Conservation (phyloP, 2,888 invertebrate species). For the Peribatodes rhomboidaria region DNA sequence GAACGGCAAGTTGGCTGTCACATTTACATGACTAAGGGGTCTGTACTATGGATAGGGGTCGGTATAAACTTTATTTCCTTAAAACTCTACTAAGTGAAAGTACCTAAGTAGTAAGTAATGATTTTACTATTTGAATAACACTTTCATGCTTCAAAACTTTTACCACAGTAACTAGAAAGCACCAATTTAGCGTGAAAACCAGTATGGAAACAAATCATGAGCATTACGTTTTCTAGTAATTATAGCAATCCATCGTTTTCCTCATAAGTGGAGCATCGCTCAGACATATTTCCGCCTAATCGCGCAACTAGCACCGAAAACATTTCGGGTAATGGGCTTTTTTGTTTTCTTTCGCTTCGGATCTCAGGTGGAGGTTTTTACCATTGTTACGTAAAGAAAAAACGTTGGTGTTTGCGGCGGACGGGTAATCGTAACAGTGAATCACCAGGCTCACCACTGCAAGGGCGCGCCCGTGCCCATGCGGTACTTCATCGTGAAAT, state of each 20-base stretch:
- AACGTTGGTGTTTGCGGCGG: constrained; percentile 50
- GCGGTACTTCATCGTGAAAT: constrained; percentile 79
- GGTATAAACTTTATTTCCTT: too few relatives aligned
- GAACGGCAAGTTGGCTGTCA: too few relatives aligned
- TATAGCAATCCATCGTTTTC: constrained; percentile 57
- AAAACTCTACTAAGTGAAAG: not conserved
- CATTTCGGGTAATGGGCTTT: constrained; percentile 62
- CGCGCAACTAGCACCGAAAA: constrained; percentile 50
- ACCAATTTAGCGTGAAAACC: not conserved
- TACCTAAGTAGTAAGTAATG: not conserved
- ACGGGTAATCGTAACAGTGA: constrained; percentile 73
- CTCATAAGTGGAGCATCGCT: constrained; percentile 53
- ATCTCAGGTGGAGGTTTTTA: constrained; percentile 62
- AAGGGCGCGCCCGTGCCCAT: constrained; percentile 74
- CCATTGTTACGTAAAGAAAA: constrained; percentile 58
- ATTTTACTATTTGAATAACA: not conserved
- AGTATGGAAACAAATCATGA: constrained; percentile 38
- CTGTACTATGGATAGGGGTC: too few relatives aligned
- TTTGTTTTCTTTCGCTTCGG: constrained; percentile 64
- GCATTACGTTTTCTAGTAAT: constrained; percentile 52
- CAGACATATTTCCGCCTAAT: constrained; percentile 47
- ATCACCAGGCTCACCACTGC: constrained; percentile 70
- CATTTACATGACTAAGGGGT: too few relatives aligned
- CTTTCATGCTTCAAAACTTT: too few relatives aligned
- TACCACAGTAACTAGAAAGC: too few relatives aligned